phyloP scores from a whole-genome alignment of 1,140 invertebrate genomes.

The Polypedilum pembai region DNA sequence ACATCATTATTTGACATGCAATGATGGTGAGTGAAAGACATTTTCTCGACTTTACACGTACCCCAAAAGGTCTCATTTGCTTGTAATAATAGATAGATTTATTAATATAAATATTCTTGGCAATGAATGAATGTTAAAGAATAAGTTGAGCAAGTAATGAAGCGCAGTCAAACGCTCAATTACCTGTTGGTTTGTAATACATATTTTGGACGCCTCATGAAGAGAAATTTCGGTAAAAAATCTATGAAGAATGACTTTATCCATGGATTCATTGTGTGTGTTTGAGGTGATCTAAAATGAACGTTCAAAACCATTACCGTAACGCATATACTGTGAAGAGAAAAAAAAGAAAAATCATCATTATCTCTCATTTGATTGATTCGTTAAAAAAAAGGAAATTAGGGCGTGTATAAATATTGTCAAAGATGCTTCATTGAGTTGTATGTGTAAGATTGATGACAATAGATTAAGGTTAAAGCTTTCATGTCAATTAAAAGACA shows the following conservation, averaged over 20 bases:
- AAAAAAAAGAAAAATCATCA: neutral
- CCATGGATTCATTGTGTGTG: conserved; percentile 91
- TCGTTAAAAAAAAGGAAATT: too few relatives aligned
- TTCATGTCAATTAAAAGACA: neutral
- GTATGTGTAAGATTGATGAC: too few relatives aligned
- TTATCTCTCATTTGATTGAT: neutral
- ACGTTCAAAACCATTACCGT: conserved; percentile 97
- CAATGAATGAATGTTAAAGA: too few relatives aligned
- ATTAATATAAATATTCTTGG: too few relatives aligned
- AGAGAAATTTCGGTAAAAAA: conserved; percentile 74
- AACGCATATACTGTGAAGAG: conserved; percentile 74
- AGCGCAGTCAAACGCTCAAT: neutral
- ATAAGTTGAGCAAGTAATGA: neutral
- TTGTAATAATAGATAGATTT: too few relatives aligned
- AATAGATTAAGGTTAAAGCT: too few relatives aligned
- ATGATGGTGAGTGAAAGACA: too few relatives aligned
- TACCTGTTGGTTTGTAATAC: conserved; percentile 27
- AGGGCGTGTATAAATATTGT: too few relatives aligned
- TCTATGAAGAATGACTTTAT: conserved; percentile 86
- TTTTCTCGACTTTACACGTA: too few relatives aligned
- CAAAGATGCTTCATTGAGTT: too few relatives aligned
- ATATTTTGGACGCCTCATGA: conserved; percentile 75
- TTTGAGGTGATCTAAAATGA: conserved; percentile 92
- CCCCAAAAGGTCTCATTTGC: too few relatives aligned
- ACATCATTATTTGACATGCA: too few relatives aligned